Base-by-base conservation (phyloP, 2,113 vertebrate genomes). In the Oryzias melastigma region DNA sequence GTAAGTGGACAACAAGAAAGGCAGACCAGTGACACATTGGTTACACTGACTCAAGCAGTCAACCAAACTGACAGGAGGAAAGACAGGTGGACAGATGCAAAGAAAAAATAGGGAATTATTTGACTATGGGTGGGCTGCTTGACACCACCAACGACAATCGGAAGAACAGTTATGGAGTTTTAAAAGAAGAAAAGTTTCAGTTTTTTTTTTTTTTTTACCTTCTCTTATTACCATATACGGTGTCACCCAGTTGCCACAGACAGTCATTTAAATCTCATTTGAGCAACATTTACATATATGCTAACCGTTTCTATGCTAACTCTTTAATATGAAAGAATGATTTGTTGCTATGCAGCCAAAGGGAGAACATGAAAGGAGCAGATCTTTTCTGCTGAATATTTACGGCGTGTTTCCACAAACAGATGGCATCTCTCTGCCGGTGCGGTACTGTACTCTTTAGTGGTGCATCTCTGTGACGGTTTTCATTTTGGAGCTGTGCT, bases 1-100 rank as follows among this genome's bases (percentile, higher is more conserved):
- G 71, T 66, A 74, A 75, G 71, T 80, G 78, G 78, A 77, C 71
- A 73, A 53, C 67, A 53, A 67, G 55, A 50, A 75, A 84, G 65
- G 48, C 56, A 71, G 56, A 60, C 40, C 44, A 62, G 71, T 50
- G 76, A 80, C 59, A 44, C 52, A 62, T 65, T 65, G 56, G 56
- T 50, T 53, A 54, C 51, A 60, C 52, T 65, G 73, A 82, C 70
- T 80, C 17, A n/a, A 58, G 62, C 44, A 80, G 75, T 52, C 73
- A 71, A 66, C 44, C 52, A 67, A 54, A 62, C 58, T 81, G 75
- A 79, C 70, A 54, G 67, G 57, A 48, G 18, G 47, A 52, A 62
- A 53, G 66, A 72, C 46, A 48, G 52, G 19, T 12, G 56, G 78
- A 68, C 41, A 16, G 71, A 71, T 61, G 52, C 60, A 56, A 52